Evolutionary conservation across 2,113 vertebrate species (phyloP).

Genomic region (Carassius gibelio): DNA sequence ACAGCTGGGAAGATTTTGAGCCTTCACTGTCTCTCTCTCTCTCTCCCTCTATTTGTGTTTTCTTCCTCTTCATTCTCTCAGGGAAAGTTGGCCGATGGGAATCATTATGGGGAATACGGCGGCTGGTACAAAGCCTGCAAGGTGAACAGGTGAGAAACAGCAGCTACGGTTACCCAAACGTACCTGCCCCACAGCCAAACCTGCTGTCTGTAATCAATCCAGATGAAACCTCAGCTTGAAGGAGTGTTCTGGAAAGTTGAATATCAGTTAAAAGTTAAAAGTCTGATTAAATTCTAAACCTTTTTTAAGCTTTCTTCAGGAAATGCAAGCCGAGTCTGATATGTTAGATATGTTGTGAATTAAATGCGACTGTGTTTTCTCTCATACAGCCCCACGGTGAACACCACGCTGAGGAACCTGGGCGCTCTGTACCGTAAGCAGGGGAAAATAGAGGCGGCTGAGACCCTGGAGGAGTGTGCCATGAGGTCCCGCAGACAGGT

Average conservation of each 20-base stretch:
- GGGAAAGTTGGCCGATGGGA: slow-evolving; percentile 74
- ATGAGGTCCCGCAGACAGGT: slow-evolving; percentile 83
- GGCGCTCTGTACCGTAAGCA: slow-evolving; percentile 82
- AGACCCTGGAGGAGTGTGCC: slow-evolving; percentile 83
- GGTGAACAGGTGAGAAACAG: slow-evolving; percentile 81
- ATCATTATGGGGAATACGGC: slow-evolving; percentile 80
- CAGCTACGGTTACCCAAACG: background rate
- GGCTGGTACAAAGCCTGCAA: slow-evolving; percentile 88
- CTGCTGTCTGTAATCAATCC: background rate
- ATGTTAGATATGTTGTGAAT: too few relatives aligned
- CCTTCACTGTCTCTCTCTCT: background rate
- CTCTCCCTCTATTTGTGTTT: background rate
- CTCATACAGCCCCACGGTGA: slow-evolving; percentile 70
- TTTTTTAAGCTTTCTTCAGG: too few relatives aligned
- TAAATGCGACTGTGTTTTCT: slow-evolving; percentile 9
- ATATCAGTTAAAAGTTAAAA: background rate
- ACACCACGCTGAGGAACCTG: slow-evolving; percentile 79
- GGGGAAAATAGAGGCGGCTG: slow-evolving; percentile 83
- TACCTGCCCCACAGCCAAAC: background rate
- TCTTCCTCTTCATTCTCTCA: slow-evolving; percentile 50
- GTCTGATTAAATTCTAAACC: too few relatives aligned
- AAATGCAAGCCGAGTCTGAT: too few relatives aligned
- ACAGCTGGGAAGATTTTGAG: background rate
- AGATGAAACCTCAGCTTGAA: background rate
- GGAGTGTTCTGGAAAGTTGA: background rate